These are phyloP conservation scores for Bos indicus DNA, from an alignment of 2,113 vertebrate species.

Conservation along the genomic window DNA sequence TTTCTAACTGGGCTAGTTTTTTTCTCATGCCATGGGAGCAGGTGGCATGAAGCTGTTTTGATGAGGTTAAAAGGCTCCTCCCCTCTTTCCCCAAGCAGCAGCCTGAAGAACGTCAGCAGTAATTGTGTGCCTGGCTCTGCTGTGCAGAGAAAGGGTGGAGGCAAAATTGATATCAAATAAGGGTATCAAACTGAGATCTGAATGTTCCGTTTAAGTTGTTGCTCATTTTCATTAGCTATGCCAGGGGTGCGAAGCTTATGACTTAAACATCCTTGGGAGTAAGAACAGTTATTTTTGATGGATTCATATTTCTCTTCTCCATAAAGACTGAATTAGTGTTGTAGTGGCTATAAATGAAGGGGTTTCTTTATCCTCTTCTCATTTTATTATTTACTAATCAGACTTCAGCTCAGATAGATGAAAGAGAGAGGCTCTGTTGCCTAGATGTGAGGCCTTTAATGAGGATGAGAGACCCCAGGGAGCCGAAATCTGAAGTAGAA, in stretches of 20 bases:
- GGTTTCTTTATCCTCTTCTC: constrained; percentile 16
- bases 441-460: constrained; percentile 68
- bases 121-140: constrained; percentile 81
- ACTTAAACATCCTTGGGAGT: constrained; percentile 57
- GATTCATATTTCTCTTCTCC: constrained; percentile 61
- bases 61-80: constrained; percentile 85
- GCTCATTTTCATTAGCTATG: constrained; percentile 74
- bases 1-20: constrained; percentile 71
- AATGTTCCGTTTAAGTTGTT: constrained; percentile 75
- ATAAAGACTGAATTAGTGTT: constrained; percentile 46
- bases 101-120: constrained; percentile 82
- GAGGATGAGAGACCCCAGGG: constrained; percentile 72
- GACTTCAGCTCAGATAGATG: constrained; percentile 68
- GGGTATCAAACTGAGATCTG: constrained; percentile 75
- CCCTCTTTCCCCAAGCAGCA: constrained; percentile 80
- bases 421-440: constrained; percentile 66
- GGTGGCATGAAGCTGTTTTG: constrained; percentile 87
- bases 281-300: constrained; percentile 34
- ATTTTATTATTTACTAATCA: constrained; percentile 71
- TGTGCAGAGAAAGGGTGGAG: constrained; percentile 76
- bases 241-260: constrained; percentile 71
- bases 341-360: constrained; percentile 56
- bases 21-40: constrained; percentile 80
- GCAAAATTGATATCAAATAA: constrained; percentile 76
- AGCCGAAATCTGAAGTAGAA: constrained; percentile 69